Percentiles rank a stretch among this genome's conserved stretches.
Conservation (phyloP, 1,140 invertebrate genomes). For the Euborellia annulipes region DNA sequence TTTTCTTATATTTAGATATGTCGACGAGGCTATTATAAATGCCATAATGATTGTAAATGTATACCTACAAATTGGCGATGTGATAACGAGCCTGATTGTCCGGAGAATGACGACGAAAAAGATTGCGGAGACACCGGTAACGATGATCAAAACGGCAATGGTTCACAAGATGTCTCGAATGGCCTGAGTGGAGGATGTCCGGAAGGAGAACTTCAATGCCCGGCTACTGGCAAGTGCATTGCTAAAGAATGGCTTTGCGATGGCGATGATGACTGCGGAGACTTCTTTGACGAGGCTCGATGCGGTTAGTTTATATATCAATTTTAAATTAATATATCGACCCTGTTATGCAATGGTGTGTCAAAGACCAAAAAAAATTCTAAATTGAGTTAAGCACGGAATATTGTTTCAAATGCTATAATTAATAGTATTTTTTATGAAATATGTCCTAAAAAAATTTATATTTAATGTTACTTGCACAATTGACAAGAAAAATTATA, state of each 20-base stretch:
- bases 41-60: no score
- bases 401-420: no score
- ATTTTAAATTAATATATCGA: background rate
- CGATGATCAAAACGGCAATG: slow-evolving; percentile 28
- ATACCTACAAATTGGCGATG: slow-evolving; percentile 32
- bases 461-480: no score
- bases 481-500: no score
- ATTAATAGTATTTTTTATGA: no score
- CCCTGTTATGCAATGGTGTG: background rate
- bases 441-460: no score
- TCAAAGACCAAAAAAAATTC: no score
- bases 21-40: no score
- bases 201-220: slow-evolving; percentile 46
- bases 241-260: slow-evolving; percentile 60
- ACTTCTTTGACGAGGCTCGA: slow-evolving; percentile 66
- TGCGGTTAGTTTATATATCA: slow-evolving; percentile 44
- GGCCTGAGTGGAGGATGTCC: slow-evolving; percentile 34
- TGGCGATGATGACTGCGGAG: slow-evolving; percentile 56
- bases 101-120: slow-evolving; percentile 46
- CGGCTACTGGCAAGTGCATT: slow-evolving; percentile 54
- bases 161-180: slow-evolving; percentile 26
- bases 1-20: no score
- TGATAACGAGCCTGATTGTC: slow-evolving; percentile 44
- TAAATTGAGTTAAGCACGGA: no score
- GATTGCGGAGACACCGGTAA: slow-evolving; percentile 32